Base-by-base conservation (phyloP, 1,140 invertebrate species). In the Papilio xuthus region DNA sequence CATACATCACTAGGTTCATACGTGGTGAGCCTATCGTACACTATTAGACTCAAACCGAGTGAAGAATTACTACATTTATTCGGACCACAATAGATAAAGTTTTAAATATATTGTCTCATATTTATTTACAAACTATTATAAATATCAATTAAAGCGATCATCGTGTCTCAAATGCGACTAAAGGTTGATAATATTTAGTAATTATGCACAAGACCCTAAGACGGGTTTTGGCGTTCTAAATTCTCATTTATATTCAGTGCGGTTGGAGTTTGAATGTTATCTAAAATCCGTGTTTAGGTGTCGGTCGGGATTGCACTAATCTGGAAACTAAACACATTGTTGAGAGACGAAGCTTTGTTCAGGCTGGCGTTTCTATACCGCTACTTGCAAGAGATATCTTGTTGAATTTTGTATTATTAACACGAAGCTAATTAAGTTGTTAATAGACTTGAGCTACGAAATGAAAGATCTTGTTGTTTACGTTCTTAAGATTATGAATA, bases 281-380 rank as follows among this genome's bases (percentile, higher is more conserved):
- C 92, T 93, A 89, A 93, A 93, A 93, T 93, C 90, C 90, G 91
- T 92, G 91, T 93, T 93, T 93, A 93, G 92, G 92, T 93, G 92
- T 93, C 89, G 91, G 87, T 82, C 88, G 87, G 89, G 89, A 92
- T 92, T 89, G 90, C 87, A 92, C 86, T 93, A 93, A 93, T 93
- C 92, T 93, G 77, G 83, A 90, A 92, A 93, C 90, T 92, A 92
- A 93, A 93, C 91, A 92, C 91, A 91, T 93, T 90, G 90, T 92
- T 89, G 20, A 73, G 20, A 47, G 42, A 50, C 83, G 77, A 81
- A 85, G 88, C 88, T 93, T 92, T 92, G 90, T 92, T 89, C 86
- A 83, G 74, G 81, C 79, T 80, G 83, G 84, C 20, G 41, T 18
- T 37, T 28, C 60, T 67, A 67, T 67, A 10, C 2, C 3, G 23